Evolutionary conservation across 2,113 vertebrate species (phyloP), one percentile per base, ranked within the genome.

Genomic region (Neotoma lepida): DNA sequence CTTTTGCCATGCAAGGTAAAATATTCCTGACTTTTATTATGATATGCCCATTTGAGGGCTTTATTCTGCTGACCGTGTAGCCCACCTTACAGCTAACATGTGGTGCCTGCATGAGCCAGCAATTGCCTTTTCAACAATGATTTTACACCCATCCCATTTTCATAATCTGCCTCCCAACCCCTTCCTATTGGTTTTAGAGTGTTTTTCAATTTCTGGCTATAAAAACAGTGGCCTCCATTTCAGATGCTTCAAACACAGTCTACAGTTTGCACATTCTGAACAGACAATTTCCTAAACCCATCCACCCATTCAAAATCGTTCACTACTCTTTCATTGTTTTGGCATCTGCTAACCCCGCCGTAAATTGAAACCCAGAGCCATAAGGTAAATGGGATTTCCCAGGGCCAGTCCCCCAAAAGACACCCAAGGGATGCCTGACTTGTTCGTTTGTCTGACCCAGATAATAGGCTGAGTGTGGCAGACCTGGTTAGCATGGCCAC

Each of bases 331-430:
- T 64, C n/a, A 5, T 6, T 13, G 66, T 24, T 58, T 41, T 3
- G 22, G 73, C 9, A 8, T 58, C 66, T n/a, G 86, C 58, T 49
- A 14, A 46, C 81, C 90, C 10, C 58, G 85, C 88, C 68, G 35
- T 84, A 77, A 63, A 77, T 90, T 88, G 95, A 97, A 97, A 97
- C 94, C 93, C 88, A 96, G 92, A 97, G 91, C 91, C 85, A 58
- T 68, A 93, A 96, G 96, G 95, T 10, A 0, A 96, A 71, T 88
- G 95, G 93, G 89, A 93, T 49, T 78, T 73, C 56, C 64, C 44
- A 51, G 68, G 85, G 81, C 70, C 20, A 2, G 33, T 4, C 80
- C 39, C 35, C 13, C 1, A 35, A 78, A 54, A 61, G 33, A 66
- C 46, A 39, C 68, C 51, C 35, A 0, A 22, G 68, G 81, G 81